Evolutionary conservation across 2,888 invertebrate genomes (phyloP).

Genomic region (Syrista parreyssii): DNA sequence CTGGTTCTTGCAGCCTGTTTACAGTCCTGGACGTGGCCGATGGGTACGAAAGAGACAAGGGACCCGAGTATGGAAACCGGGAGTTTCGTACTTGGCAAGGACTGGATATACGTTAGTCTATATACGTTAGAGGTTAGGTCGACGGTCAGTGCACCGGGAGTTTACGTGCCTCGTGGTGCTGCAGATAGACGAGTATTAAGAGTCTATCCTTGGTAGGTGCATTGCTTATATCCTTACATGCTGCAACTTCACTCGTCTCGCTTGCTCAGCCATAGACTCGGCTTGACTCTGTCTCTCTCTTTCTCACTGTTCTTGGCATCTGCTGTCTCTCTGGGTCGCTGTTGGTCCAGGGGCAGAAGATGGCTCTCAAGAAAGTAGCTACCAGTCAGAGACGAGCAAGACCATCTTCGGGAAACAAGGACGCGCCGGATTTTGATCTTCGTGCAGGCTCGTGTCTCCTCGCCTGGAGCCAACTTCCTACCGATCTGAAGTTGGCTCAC

Average conservation of each 20-base stretch:
- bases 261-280: background rate
- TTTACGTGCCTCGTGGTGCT: background rate
- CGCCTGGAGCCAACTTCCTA: constrained; percentile 9
- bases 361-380: background rate
- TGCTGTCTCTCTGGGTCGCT: background rate
- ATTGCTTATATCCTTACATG: background rate
- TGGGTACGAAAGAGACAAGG: constrained; percentile 19
- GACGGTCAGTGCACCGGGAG: constrained; percentile 54
- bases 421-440: constrained; percentile 38
- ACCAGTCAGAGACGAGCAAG: constrained; percentile 30
- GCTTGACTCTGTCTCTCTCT: background rate
- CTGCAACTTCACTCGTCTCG: background rate
- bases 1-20: constrained; percentile 60
- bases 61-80: constrained; percentile 54
- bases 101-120: constrained; percentile 39
- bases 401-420: constrained; percentile 39
- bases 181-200: background rate
- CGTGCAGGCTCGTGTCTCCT: constrained; percentile 35
- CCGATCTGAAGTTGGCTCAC: background rate
- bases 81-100: constrained; percentile 56
- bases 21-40: constrained; percentile 46
- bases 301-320: background rate
- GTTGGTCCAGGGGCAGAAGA: background rate
- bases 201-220: background rate
- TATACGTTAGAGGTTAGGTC: constrained; percentile 25